phyloP scores from a whole-genome alignment of 2,797 vertebrate genomes.

The Mormyrus proboscirostris region DNA sequence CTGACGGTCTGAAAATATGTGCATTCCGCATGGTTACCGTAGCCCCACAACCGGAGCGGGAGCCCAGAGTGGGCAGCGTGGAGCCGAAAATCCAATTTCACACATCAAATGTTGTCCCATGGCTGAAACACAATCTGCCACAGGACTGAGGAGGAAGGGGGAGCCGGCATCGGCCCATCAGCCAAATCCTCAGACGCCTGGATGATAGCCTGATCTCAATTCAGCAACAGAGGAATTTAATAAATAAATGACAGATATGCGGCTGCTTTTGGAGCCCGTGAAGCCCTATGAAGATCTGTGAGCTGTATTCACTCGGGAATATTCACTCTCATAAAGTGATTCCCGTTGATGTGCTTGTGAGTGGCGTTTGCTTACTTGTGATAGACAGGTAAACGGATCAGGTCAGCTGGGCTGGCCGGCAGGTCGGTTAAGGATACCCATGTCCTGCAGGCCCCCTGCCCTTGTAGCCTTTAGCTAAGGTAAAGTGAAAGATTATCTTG shows the following conservation, averaged over 20 bases:
- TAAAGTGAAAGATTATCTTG: not conserved
- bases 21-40: not conserved
- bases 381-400: not conserved
- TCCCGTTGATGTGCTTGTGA: not conserved
- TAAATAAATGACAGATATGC: slow-evolving; percentile 21
- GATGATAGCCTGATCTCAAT: slow-evolving; percentile 12
- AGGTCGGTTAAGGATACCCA: not conserved
- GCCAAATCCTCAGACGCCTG: not conserved
- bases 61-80: slow-evolving; percentile 13
- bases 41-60: not conserved
- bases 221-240: not conserved
- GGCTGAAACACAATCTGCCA: slow-evolving; percentile 1
- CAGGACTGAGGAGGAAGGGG: not conserved
- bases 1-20: slow-evolving; percentile 1
- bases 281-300: not conserved
- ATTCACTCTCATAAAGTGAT: not conserved
- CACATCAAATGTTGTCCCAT: slow-evolving; percentile 26
- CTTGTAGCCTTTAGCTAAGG: not conserved
- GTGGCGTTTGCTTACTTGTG: not conserved
- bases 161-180: not conserved
- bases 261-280: not conserved
- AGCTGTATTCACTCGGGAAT: not conserved
- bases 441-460: not conserved
- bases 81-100: slow-evolving; percentile 41
- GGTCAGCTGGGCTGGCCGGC: not conserved